Evolutionary conservation across 1,140 invertebrate genomes (phyloP).

Genomic region (Oryctes rhinoceros): DNA sequence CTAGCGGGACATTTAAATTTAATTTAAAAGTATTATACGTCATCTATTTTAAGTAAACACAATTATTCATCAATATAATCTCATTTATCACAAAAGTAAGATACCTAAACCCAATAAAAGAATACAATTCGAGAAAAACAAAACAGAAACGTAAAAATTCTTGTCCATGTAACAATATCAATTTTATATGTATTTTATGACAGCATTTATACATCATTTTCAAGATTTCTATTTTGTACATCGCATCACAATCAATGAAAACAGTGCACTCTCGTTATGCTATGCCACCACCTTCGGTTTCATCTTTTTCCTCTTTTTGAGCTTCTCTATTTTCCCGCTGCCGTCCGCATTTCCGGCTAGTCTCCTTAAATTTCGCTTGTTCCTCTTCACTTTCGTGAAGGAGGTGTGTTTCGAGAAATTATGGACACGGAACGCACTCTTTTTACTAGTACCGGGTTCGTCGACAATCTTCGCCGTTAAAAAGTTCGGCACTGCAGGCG

Average conservation of each 20-base stretch:
- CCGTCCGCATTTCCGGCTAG: constrained; percentile 47
- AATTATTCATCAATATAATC: too few relatives aligned
- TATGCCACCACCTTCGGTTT: constrained; percentile 35
- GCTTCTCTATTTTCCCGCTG: constrained; percentile 52
- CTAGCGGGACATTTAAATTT: too few relatives aligned
- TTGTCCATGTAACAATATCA: neutral
- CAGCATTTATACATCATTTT: neutral
- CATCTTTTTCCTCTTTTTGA: constrained; percentile 54
- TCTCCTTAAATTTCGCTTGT: constrained; percentile 51
- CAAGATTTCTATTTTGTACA: constrained; percentile 23
- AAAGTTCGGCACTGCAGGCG: constrained; percentile 37
- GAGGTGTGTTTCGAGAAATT: constrained; percentile 53
- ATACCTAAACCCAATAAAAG: neutral
- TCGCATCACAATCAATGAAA: constrained; percentile 32
- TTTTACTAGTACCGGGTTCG: constrained; percentile 51
- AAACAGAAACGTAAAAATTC: constrained; percentile 18
- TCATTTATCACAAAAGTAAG: too few relatives aligned
- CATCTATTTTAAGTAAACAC: too few relatives aligned
- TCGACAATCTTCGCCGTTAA: constrained; percentile 43
- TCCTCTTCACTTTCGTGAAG: constrained; percentile 49
- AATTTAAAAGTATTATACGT: too few relatives aligned
- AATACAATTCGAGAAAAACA: neutral
- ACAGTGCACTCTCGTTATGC: neutral
- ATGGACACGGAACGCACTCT: constrained; percentile 50
- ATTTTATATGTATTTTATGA: neutral